These are phyloP conservation scores for Drosophila burlai DNA, from an alignment of 1,140 invertebrate species.

Conservation along the genomic window DNA sequence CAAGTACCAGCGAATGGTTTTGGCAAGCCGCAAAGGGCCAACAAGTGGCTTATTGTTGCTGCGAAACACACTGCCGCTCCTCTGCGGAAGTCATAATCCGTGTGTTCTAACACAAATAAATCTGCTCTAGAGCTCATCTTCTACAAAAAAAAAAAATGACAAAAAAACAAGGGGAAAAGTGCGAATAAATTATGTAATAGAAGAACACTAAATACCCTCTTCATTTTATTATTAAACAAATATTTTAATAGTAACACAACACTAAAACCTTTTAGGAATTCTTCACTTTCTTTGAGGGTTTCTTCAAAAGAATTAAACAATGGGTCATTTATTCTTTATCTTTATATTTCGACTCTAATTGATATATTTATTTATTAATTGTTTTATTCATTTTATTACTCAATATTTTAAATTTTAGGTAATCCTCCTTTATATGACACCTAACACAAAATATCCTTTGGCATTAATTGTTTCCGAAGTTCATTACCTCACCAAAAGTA, in stretches of 20 bases:
- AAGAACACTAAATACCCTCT: not conserved
- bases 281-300: too few relatives aligned
- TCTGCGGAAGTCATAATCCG: slow-evolving; percentile 57
- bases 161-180: not conserved
- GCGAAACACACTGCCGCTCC: slow-evolving; percentile 16
- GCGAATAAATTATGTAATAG: not conserved
- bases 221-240: not conserved
- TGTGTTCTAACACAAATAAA: slow-evolving; percentile 66
- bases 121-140: slow-evolving; percentile 55
- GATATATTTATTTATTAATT: too few relatives aligned
- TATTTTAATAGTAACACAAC: too few relatives aligned
- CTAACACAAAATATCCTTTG: not conserved
- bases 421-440: not conserved
- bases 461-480: not conserved
- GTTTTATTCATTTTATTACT: not conserved
- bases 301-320: not conserved
- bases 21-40: slow-evolving; percentile 55
- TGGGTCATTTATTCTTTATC: not conserved
- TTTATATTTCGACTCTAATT: not conserved
- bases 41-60: slow-evolving; percentile 56
- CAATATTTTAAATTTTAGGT: not conserved
- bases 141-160: slow-evolving; percentile 7
- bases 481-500: slow-evolving; percentile 5
- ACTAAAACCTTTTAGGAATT: too few relatives aligned
- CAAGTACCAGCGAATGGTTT: slow-evolving; percentile 28